Conservation (phyloP, 2,113 vertebrate species). For the Gobiocypris rarus region DNA sequence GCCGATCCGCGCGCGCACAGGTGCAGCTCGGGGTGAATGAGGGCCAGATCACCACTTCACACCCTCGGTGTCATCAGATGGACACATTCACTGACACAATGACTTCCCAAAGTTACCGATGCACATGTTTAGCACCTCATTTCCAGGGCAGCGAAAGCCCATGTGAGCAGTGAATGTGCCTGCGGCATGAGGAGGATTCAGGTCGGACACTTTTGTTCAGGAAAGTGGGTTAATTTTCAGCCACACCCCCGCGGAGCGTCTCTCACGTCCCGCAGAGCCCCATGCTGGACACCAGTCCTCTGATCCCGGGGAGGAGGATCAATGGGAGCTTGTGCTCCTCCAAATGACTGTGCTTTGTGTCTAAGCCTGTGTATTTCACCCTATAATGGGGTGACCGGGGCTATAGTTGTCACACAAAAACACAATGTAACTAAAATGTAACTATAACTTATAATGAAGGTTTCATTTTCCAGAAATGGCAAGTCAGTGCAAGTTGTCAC, state of each 20-base stretch:
- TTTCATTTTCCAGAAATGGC: too few relatives aligned
- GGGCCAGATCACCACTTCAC: neutral
- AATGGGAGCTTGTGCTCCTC: neutral
- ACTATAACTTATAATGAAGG: too few relatives aligned
- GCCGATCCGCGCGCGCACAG: neutral
- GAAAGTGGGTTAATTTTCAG: neutral
- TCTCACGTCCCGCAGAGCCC: slow-evolving; percentile 57
- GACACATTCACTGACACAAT: neutral
- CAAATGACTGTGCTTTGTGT: neutral
- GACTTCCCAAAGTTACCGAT: neutral
- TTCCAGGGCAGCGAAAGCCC: neutral
- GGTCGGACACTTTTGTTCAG: neutral
- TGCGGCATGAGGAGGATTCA: neutral
- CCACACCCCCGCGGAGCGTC: slow-evolving; percentile 50
- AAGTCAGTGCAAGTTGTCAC: too few relatives aligned
- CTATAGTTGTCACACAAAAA: neutral
- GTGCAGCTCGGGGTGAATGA: neutral
- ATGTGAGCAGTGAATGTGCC: neutral
- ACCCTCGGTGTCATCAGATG: slow-evolving; percentile 15
- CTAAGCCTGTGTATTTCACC: neutral
- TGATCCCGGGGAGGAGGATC: neutral
- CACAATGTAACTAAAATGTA: too few relatives aligned
- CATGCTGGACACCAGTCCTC: slow-evolving; percentile 57
- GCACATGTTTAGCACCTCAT: neutral
- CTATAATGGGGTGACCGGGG: neutral